These are phyloP conservation scores for Mandrillus leucophaeus DNA, from an alignment of 2,113 vertebrate genomes.

Conservation along the genomic window DNA sequence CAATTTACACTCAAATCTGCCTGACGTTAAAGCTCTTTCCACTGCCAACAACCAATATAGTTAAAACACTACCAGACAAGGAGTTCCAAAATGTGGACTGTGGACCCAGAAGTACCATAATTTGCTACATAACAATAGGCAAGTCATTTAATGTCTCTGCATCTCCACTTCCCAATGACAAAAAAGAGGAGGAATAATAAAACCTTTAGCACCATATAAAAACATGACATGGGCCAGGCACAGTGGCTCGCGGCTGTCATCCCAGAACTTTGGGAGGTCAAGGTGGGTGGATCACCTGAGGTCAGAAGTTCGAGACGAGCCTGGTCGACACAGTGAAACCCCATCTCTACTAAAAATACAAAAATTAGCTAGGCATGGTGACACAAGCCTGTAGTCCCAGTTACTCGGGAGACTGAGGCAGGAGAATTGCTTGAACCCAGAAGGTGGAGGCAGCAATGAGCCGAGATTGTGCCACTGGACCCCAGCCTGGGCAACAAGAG, in stretches of 20 bases:
- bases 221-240: background rate
- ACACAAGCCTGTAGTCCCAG: no score
- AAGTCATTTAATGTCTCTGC: background rate
- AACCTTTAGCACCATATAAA: background rate
- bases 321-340: no score
- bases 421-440: no score
- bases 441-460: no score
- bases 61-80: background rate
- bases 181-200: background rate
- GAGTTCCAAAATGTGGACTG: background rate
- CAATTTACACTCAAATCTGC: background rate
- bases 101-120: background rate
- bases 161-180: background rate
- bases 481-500: no score
- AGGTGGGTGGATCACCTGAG: no score
- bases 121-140: background rate
- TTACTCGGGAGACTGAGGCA: no score
- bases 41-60: background rate
- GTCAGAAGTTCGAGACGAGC: no score
- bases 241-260: background rate
- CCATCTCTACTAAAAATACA: no score
- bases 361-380: no score
- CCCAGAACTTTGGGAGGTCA: no score
- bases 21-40: background rate
- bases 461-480: no score